phyloP scores from a whole-genome alignment of 1,140 invertebrate genomes.

The Lordiphosa collinella region DNA sequence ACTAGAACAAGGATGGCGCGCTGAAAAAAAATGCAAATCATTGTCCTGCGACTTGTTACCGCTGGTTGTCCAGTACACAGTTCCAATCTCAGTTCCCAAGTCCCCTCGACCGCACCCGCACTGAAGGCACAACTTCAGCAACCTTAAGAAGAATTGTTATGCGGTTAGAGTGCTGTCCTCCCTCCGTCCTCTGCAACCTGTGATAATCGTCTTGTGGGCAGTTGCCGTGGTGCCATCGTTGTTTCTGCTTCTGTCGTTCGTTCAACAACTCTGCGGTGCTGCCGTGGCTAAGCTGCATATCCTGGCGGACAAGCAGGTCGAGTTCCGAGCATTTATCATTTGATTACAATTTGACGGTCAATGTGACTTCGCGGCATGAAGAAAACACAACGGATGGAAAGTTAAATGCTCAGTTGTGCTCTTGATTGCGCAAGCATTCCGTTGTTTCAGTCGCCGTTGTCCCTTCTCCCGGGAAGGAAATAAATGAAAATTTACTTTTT shows the following conservation, averaged over 20 bases:
- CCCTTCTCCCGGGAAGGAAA: conserved; percentile 14
- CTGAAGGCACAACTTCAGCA: background rate
- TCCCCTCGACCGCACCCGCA: background rate
- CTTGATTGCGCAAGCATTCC: conserved; percentile 45
- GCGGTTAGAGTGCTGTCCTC: conserved; percentile 18
- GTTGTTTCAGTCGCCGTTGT: conserved; percentile 37
- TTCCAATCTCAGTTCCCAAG: conserved; percentile 2
- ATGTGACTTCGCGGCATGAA: conserved; percentile 28
- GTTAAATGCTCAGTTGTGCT: conserved; percentile 43
- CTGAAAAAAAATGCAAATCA: conserved; percentile 60
- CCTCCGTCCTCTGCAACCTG: conserved; percentile 46
- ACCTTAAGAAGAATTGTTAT: conserved; percentile 19
- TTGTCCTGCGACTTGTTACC: conserved; percentile 41
- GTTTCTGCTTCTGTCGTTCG: conserved; percentile 15
- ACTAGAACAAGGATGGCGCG: conserved; percentile 23
- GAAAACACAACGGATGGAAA: conserved; percentile 20
- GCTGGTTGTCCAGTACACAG: conserved; percentile 4
- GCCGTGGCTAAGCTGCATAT: background rate
- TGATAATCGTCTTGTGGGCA: conserved; percentile 64
- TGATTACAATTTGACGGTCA: conserved; percentile 67
- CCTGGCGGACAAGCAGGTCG: background rate
- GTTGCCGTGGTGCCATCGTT: conserved; percentile 22
- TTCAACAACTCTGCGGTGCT: conserved; percentile 26
- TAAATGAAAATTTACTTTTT: conserved; percentile 50
- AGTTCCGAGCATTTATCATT: conserved; percentile 60